These are phyloP conservation scores for Callocephalon fimbriatum DNA, from an alignment of 2,113 vertebrate species.

Conservation along the genomic window DNA sequence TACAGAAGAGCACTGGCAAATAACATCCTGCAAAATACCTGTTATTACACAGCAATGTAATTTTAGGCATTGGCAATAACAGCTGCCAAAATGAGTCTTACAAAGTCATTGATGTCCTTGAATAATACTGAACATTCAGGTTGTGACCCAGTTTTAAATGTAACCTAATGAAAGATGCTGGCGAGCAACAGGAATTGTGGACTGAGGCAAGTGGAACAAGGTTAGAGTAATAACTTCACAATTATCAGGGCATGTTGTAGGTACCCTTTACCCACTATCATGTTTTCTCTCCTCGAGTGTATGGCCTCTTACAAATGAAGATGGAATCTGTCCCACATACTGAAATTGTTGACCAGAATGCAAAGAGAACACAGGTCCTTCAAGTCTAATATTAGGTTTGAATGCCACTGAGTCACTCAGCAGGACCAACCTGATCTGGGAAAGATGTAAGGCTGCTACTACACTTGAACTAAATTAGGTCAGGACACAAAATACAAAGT, in stretches of 20 bases:
- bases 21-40: neutral
- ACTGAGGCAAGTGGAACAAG: neutral
- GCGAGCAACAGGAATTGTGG: neutral
- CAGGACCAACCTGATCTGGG: slow-evolving; percentile 2
- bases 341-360: neutral
- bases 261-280: neutral
- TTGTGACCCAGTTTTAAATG: neutral
- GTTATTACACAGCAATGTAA: neutral
- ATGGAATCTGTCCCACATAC: neutral
- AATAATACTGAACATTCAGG: neutral
- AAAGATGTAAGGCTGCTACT: neutral
- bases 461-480: neutral
- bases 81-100: neutral
- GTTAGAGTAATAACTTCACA: neutral
- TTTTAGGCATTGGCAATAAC: neutral
- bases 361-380: neutral
- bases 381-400: neutral
- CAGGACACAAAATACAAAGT: neutral
- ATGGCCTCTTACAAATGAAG: neutral
- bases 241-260: neutral
- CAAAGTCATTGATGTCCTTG: neutral
- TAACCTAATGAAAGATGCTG: neutral
- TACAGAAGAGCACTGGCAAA: neutral
- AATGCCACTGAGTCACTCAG: neutral
- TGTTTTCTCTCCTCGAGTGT: neutral